Evolutionary conservation across 2,113 vertebrate species (phyloP).

Genomic region (Gasterosteus nipponicus): DNA sequence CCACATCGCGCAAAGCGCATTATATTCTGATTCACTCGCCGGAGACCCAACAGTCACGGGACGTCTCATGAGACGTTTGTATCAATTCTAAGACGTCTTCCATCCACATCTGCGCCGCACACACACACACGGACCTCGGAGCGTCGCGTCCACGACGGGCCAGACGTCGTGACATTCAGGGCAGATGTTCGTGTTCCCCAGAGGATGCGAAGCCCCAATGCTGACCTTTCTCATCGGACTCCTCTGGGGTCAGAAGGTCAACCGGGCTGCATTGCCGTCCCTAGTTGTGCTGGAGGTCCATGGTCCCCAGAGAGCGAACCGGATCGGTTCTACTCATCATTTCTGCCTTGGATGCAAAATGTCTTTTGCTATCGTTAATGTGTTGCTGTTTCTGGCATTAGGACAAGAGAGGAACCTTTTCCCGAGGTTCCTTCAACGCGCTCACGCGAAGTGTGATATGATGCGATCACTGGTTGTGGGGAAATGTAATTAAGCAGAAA

Average conservation of each 20-base stretch:
- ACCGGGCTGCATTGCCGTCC: background rate
- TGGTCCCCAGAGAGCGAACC: background rate
- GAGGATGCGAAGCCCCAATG: conserved; percentile 1
- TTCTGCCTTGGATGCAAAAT: background rate
- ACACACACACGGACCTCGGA: background rate
- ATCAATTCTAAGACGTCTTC: too few relatives aligned
- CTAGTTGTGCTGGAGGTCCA: background rate
- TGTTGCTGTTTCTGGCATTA: background rate
- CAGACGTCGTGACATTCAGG: conserved; percentile 30
- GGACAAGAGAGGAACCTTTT: too few relatives aligned
- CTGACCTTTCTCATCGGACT: conserved; percentile 18
- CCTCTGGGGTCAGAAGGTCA: conserved; percentile 11
- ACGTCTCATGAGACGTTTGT: too few relatives aligned
- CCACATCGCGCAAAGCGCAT: too few relatives aligned
- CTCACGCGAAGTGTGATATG: background rate
- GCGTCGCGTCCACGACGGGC: background rate
- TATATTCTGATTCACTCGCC: too few relatives aligned
- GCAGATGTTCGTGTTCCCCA: conserved; percentile 10
- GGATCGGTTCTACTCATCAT: background rate
- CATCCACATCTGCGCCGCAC: too few relatives aligned
- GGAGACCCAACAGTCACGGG: too few relatives aligned
- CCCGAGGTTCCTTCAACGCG: too few relatives aligned
- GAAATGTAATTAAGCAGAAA: conserved; percentile 16
- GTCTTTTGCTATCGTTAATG: background rate
- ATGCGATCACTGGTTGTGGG: background rate